Evolutionary conservation across 2,888 invertebrate species (phyloP), one percentile per base, ranked within the genome.

Genomic region (Meloe dianella): DNA sequence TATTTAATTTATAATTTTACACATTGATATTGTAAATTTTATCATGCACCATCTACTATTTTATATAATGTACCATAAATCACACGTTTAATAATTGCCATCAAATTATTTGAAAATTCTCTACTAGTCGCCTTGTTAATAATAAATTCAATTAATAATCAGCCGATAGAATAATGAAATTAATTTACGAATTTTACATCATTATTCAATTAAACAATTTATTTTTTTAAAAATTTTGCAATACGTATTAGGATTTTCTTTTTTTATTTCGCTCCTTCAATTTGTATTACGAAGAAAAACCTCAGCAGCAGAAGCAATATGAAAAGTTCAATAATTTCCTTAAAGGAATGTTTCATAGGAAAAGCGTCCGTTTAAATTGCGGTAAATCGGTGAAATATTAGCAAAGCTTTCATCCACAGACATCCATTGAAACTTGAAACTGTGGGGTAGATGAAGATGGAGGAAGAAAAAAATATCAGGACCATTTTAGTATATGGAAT

Each of bases 341-440:
- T 63, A 62, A 54, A 65, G 70, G 64, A 72, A 61, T 65, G 66
- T 64, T 66, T 60, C 63, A 51, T 63, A 63, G 35, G 60, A 61
- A 67, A 68, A 68, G 64, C 67, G 69, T 60, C 63, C 71, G 70
- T 61, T 73, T 69, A 73, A 76, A 73, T 74, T 74, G 74, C 72
- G 69, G 73, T 73, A 78, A 79, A 78, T 78, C 77, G 77, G 71
- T 79, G 75, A 79, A 78, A 76, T 79, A 79, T 79, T 77, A 75
- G 77, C 70, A 65, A 60, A 69, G 78, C 78, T 78, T 78, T 79
- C 79, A 77, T 75, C 75, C 74, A 74, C 78, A 79, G 79, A 67
- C 73, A 70, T 66, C 71, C 71, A 71, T 72, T 77, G 77, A 79
- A 79, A 78, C 77, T 77, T 74, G 75, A 79, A 76, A 78, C 78